These are phyloP conservation scores for Notodonta dromedarius DNA, from an alignment of 2,888 invertebrate species.

Conservation along the genomic window DNA sequence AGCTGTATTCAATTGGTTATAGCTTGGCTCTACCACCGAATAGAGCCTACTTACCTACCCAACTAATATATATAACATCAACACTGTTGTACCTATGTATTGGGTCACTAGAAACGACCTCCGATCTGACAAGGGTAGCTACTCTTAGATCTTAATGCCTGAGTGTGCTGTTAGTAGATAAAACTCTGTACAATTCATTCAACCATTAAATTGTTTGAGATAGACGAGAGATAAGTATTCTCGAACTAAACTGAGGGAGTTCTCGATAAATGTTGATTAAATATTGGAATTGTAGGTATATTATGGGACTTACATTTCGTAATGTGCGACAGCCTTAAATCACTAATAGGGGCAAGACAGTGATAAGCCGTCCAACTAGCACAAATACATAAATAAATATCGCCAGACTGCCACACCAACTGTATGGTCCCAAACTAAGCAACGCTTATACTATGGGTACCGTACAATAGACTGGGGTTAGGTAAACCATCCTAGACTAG, in stretches of 20 bases:
- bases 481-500: too few relatives aligned
- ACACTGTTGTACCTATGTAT: not conserved
- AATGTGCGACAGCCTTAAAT: conserved; percentile 7
- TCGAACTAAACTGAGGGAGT: not conserved
- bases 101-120: not conserved
- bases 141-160: conserved; percentile 8
- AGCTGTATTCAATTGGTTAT: too few relatives aligned
- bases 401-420: too few relatives aligned
- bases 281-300: conserved; percentile 1
- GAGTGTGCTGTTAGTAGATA: conserved; percentile 12
- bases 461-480: too few relatives aligned
- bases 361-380: too few relatives aligned
- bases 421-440: too few relatives aligned
- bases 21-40: too few relatives aligned
- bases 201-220: conserved; percentile 27
- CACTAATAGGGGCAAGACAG: too few relatives aligned
- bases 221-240: conserved; percentile 8
- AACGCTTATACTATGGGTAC: too few relatives aligned
- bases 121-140: not conserved
- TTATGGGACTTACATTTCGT: not conserved
- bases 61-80: too few relatives aligned
- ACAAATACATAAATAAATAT: too few relatives aligned
- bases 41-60: too few relatives aligned
- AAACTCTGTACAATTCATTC: conserved; percentile 29
- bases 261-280: not conserved